Conservation (phyloP, 2,888 invertebrate species). For the Zygogramma bicolorata region DNA sequence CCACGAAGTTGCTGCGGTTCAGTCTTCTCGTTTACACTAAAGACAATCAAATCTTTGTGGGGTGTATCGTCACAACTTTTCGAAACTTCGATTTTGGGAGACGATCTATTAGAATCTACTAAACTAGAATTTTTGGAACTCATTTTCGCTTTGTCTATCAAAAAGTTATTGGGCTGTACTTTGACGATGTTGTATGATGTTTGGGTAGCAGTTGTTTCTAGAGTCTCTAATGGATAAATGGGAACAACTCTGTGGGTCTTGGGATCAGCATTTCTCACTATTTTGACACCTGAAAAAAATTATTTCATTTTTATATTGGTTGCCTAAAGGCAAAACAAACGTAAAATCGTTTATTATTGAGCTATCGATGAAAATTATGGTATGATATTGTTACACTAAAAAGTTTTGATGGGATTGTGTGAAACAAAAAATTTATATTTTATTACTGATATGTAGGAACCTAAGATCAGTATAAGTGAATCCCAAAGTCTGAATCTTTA, state of each 20-base stretch:
- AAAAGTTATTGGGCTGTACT: constrained; percentile 65
- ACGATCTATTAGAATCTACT: constrained; percentile 35
- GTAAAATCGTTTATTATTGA: not conserved
- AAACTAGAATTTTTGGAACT: constrained; percentile 43
- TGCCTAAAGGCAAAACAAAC: not conserved
- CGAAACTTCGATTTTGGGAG: constrained; percentile 26
- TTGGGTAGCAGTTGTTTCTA: constrained; percentile 30
- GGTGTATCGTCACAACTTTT: constrained; percentile 23
- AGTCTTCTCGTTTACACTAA: constrained; percentile 35
- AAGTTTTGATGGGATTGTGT: too few species aligned
- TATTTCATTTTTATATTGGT: not conserved
- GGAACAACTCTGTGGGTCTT: constrained; percentile 41
- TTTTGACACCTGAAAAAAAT: constrained; percentile 49
- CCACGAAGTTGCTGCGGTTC: constrained; percentile 51
- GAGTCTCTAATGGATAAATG: constrained; percentile 26
- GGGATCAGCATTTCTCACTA: constrained; percentile 53
- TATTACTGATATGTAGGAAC: too few species aligned
- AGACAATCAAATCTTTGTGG: constrained; percentile 34
- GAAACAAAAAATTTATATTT: too few species aligned
- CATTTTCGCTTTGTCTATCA: constrained; percentile 50
- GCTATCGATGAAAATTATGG: too few species aligned
- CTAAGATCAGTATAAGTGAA: too few species aligned
- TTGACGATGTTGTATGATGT: constrained; percentile 56
- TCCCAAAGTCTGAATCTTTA: too few species aligned
- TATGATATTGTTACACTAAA: too few species aligned